Evolutionary conservation across 2,888 invertebrate genomes (phyloP).

Genomic region (Calameuta pallipes): DNA sequence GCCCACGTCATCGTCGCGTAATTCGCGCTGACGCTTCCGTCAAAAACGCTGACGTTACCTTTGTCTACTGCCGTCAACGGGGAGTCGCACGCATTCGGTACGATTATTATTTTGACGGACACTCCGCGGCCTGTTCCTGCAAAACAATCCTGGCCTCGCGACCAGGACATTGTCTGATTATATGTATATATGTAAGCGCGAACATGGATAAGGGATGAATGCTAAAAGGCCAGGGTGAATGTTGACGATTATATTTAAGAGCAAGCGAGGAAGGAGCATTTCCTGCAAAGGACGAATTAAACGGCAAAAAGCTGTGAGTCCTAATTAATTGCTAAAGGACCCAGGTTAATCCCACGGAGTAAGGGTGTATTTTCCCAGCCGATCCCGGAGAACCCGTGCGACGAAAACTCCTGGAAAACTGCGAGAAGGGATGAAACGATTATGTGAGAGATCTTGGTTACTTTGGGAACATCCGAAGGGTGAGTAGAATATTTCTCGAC

Average conservation of each 20-base stretch:
- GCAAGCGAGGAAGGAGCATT: background rate
- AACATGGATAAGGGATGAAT: background rate
- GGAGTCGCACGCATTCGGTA: background rate
- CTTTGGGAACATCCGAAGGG: slow-evolving; percentile 28
- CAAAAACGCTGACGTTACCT: slow-evolving; percentile 53
- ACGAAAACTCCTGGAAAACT: slow-evolving; percentile 20
- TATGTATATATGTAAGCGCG: background rate
- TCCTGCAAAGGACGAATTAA: background rate
- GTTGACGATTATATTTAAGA: background rate
- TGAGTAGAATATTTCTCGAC: background rate
- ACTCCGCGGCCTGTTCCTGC: background rate
- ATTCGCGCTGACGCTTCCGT: slow-evolving; percentile 44
- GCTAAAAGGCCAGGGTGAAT: background rate
- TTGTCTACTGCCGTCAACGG: slow-evolving; percentile 41
- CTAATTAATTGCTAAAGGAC: slow-evolving; percentile 45
- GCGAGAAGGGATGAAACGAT: slow-evolving; percentile 56
- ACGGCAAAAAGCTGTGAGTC: slow-evolving; percentile 29
- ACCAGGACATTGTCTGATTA: background rate
- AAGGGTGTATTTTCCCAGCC: slow-evolving; percentile 47
- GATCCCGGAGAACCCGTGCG: slow-evolving; percentile 12
- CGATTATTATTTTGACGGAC: slow-evolving; percentile 1
- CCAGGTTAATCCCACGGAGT: slow-evolving; percentile 35
- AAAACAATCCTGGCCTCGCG: background rate
- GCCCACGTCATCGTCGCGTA: slow-evolving; percentile 7
- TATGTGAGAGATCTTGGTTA: slow-evolving; percentile 56